phyloP scores from a whole-genome alignment of 2,113 vertebrate species.

The Actenoides hombroni region DNA sequence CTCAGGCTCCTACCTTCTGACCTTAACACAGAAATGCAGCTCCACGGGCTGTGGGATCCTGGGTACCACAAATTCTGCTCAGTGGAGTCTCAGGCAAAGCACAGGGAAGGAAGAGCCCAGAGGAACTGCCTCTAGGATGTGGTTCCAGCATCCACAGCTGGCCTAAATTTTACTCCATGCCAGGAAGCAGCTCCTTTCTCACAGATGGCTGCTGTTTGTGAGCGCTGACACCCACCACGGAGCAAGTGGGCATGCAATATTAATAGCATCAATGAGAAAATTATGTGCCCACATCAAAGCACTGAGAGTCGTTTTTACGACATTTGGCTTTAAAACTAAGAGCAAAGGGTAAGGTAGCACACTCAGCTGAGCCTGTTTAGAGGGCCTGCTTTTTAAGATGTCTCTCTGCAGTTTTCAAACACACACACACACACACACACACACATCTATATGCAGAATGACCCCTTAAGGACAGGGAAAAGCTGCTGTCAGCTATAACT shows the following conservation, averaged over 20 bases:
- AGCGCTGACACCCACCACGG: not conserved
- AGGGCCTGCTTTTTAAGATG: not conserved
- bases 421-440: not conserved
- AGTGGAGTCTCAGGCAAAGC: not conserved
- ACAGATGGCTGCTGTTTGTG: constrained; percentile 1
- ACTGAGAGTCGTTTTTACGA: not conserved
- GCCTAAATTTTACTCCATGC: not conserved
- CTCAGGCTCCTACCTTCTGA: not conserved
- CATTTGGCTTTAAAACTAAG: constrained; percentile 5
- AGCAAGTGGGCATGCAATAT: constrained; percentile 39
- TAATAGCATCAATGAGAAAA: constrained; percentile 48
- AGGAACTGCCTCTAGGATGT: not conserved
- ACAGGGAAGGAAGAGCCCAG: not conserved
- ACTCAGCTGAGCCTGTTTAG: not conserved
- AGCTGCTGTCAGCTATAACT: constrained; percentile 3
- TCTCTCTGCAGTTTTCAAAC: constrained; percentile 4
- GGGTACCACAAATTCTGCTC: not conserved
- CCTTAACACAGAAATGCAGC: not conserved
- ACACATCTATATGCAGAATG: not conserved
- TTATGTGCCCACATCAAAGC: constrained; percentile 35
- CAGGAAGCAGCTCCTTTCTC: constrained; percentile 37
- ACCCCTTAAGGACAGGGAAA: not conserved
- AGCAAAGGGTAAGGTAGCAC: not conserved
- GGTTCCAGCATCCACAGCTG: constrained; percentile 30
- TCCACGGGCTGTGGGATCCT: not conserved